These are phyloP conservation scores for Bucorvus abyssinicus DNA, from an alignment of 2,797 vertebrate genomes.

Conservation along the genomic window DNA sequence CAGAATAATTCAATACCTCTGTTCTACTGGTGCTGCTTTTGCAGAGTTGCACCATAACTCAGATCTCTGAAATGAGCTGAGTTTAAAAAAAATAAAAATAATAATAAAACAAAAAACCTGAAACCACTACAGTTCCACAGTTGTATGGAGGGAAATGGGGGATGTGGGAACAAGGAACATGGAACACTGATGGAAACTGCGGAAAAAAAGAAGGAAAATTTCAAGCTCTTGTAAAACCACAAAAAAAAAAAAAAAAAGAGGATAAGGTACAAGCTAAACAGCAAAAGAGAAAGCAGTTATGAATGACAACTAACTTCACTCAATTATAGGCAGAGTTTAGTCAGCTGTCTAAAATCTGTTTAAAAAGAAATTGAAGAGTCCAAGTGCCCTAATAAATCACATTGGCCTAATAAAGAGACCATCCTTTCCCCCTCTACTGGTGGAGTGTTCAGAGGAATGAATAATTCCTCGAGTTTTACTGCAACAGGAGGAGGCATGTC, in stretches of 20 bases:
- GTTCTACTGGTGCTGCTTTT: not conserved
- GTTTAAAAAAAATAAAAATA: not conserved
- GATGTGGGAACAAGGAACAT: not conserved
- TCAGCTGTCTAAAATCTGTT: not conserved
- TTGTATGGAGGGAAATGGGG: not conserved
- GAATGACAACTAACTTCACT: not conserved
- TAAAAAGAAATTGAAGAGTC: not conserved
- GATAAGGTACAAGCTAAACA: not conserved
- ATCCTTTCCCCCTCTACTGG: not conserved
- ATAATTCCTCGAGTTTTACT: not conserved
- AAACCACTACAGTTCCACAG: not conserved
- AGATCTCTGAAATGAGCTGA: not conserved
- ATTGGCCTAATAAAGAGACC: not conserved
- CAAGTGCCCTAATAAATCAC: not conserved
- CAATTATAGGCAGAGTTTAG: not conserved
- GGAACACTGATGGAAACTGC: not conserved
- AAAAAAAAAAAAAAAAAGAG: not conserved
- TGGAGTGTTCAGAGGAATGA: not conserved
- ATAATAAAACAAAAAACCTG: too few relatives aligned
- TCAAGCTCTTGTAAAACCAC: not conserved
- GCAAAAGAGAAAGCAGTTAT: not conserved
- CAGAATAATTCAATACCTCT: slow-evolving; percentile 5
- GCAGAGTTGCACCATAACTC: not conserved
- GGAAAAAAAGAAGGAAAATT: not conserved
- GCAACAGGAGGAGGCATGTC: not conserved